A percentile compares a stretch with the other conserved stretches of the same genome.
Conservation (phyloP, 1,140 invertebrate species). For the Drosophila pruinosa region DNA sequence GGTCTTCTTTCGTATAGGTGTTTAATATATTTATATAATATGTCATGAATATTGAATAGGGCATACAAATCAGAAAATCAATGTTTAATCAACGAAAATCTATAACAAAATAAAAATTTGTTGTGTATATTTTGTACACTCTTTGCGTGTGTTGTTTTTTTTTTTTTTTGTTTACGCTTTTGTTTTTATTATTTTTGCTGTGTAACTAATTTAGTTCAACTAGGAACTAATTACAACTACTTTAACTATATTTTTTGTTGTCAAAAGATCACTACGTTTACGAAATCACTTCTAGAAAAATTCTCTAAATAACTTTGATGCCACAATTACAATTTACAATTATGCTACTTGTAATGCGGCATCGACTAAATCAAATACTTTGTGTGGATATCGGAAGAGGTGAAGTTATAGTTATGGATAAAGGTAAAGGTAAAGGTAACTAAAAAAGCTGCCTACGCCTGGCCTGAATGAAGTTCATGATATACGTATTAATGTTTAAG, state of each 20-base stretch:
- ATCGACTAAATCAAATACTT: slow-evolving; percentile 74
- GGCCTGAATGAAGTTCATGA: slow-evolving; percentile 3
- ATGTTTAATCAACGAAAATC: slow-evolving; percentile 50
- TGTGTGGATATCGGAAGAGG: slow-evolving; percentile 38
- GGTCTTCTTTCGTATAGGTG: slow-evolving; percentile 41
- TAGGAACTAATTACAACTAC: slow-evolving; percentile 77
- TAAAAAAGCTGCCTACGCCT: slow-evolving; percentile 1
- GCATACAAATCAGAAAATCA: slow-evolving; percentile 53
- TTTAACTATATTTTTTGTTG: slow-evolving; percentile 50
- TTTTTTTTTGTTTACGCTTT: neutral
- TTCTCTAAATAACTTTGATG: slow-evolving; percentile 70
- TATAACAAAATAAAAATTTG: slow-evolving; percentile 40
- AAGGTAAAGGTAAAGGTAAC: neutral
- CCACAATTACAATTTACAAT: slow-evolving; percentile 28
- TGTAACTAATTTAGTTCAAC: slow-evolving; percentile 61
- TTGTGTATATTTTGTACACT: slow-evolving; percentile 22
- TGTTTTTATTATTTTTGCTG: slow-evolving; percentile 16
- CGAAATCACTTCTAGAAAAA: slow-evolving; percentile 75
- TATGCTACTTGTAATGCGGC: slow-evolving; percentile 40
- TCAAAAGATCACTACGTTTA: slow-evolving; percentile 72
- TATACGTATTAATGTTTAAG: neutral
- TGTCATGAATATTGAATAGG: slow-evolving; percentile 71
- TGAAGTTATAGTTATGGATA: slow-evolving; percentile 3
- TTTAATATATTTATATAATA: slow-evolving; percentile 28
- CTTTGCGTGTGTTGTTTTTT: neutral